Conservation (phyloP, 2,797 vertebrate species). For the Eidolon dupreanum region DNA sequence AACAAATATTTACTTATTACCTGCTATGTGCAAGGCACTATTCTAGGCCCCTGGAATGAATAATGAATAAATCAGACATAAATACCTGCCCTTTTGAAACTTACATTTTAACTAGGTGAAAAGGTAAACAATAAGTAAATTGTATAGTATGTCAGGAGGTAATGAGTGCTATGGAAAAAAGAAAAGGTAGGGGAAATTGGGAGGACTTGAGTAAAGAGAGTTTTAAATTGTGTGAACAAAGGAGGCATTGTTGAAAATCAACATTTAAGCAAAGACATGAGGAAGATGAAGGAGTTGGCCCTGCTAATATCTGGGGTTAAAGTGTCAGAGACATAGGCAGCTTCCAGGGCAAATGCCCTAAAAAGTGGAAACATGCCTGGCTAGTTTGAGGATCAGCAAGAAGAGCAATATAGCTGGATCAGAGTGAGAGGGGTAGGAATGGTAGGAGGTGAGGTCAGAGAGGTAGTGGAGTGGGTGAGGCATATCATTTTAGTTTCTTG, state of each 20-base stretch:
- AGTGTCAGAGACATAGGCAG: neutral
- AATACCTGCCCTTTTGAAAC: neutral
- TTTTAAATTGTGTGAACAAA: slow-evolving; percentile 9
- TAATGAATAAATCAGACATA: neutral
- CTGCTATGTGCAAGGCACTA: neutral
- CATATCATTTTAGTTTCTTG: neutral
- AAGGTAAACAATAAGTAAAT: neutral
- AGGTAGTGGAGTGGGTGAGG: neutral
- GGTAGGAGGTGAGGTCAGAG: neutral
- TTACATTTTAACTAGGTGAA: neutral
- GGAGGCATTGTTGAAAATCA: neutral
- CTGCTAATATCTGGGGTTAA: neutral
- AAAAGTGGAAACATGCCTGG: neutral
- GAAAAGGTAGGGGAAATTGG: neutral
- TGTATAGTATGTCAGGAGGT: neutral
- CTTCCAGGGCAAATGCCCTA: neutral
- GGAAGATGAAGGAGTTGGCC: neutral
- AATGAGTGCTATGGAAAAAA: neutral
- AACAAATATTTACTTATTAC: neutral
- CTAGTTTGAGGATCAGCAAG: neutral
- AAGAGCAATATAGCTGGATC: neutral
- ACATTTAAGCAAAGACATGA: neutral
- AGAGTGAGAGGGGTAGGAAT: neutral
- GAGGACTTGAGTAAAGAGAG: neutral
- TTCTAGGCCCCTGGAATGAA: neutral